Conservation (phyloP, 2,888 invertebrate species). For the Mycogona germanica region DNA sequence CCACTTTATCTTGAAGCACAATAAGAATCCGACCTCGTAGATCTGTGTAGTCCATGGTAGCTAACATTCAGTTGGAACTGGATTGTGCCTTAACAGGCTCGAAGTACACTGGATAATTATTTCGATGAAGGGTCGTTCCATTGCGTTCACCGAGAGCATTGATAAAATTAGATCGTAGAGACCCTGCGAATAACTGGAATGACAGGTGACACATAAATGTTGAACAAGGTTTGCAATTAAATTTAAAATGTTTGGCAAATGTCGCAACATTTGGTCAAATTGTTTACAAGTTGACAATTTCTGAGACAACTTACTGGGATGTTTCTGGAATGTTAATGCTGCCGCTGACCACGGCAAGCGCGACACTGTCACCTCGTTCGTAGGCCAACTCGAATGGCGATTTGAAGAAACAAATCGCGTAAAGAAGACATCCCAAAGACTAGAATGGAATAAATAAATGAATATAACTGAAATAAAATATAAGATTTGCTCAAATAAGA, state of each 20-base stretch:
- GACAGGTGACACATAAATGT: no score
- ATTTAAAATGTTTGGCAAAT: no score
- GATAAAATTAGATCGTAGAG: conserved; percentile 53
- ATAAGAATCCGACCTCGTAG: no score
- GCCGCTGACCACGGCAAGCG: conserved; percentile 66
- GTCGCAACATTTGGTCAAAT: no score
- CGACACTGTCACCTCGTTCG: conserved; percentile 74
- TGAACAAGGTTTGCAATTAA: no score
- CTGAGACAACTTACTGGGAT: conserved; percentile 41
- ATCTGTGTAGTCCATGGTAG: no score
- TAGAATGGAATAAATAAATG: conserved; percentile 28
- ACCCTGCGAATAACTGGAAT: conserved; percentile 42
- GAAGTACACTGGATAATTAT: conserved; percentile 56
- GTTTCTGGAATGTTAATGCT: conserved; percentile 56
- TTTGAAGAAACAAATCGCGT: conserved; percentile 70
- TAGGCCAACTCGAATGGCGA: conserved; percentile 74
- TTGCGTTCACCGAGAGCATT: conserved; percentile 59
- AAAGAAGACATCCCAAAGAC: conserved; percentile 75
- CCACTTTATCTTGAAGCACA: no score
- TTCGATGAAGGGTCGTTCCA: conserved; percentile 63
- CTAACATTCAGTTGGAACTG: no score
- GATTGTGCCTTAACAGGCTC: no score
- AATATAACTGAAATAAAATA: background rate
- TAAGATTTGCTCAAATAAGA: background rate
- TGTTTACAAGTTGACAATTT: no score